These are phyloP conservation scores for Electrona antarctica DNA, from an alignment of 2,113 vertebrate species.

Conservation along the genomic window DNA sequence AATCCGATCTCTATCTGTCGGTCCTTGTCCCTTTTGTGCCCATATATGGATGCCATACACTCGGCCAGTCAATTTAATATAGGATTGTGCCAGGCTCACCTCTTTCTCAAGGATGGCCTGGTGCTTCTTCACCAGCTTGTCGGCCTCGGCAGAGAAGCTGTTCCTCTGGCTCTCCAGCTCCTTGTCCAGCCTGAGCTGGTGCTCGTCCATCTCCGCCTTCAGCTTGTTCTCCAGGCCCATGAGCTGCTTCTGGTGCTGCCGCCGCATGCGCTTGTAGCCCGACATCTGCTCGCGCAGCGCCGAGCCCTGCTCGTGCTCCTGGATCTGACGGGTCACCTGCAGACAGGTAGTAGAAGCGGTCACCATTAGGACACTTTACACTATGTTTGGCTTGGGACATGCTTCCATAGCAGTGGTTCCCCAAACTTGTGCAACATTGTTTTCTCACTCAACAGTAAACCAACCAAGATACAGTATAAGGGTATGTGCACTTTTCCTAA, in stretches of 20 bases:
- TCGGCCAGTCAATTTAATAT: too few relatives aligned
- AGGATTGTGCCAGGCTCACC: slow-evolving; percentile 53
- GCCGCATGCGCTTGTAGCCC: slow-evolving; percentile 90
- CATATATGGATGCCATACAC: too few relatives aligned
- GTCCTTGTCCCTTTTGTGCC: too few relatives aligned
- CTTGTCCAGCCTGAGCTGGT: slow-evolving; percentile 88
- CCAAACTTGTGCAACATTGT: too few relatives aligned
- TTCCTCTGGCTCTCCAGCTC: slow-evolving; percentile 90
- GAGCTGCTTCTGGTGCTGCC: slow-evolving; percentile 94
- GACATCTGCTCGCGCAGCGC: slow-evolving; percentile 91
- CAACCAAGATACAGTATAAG: too few relatives aligned
- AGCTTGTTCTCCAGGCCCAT: slow-evolving; percentile 89
- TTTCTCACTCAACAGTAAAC: too few relatives aligned
- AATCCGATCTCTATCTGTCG: too few relatives aligned
- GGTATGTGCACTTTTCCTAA: too few relatives aligned
- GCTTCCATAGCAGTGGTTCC: too few relatives aligned
- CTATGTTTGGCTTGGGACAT: too few relatives aligned
- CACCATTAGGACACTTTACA: too few relatives aligned
- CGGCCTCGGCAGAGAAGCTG: slow-evolving; percentile 84
- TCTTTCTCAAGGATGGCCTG: slow-evolving; percentile 90
- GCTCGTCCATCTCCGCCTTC: slow-evolving; percentile 90
- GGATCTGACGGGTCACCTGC: slow-evolving; percentile 89
- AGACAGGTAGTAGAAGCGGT: neutral
- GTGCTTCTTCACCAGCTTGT: slow-evolving; percentile 87
- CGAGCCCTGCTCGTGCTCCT: slow-evolving; percentile 92